Percentiles rank a stretch among this genome's conserved stretches.
Evolutionary conservation across 2,797 vertebrate genomes (phyloP).

Genomic region (Champsocephalus gunnari): DNA sequence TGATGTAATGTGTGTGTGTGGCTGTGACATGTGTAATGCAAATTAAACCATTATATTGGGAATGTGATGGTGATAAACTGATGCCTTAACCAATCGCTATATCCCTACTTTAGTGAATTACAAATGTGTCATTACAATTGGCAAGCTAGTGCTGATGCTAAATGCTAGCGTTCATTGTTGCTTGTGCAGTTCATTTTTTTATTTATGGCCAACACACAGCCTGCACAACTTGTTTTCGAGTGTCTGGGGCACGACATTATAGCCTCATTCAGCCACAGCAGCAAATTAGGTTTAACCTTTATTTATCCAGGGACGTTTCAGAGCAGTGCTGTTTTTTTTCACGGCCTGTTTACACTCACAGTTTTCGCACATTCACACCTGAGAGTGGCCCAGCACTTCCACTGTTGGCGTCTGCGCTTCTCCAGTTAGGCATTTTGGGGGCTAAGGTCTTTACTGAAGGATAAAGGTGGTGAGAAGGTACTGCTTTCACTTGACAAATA

Average conservation of each 20-base stretch:
- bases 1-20: too few relatives aligned
- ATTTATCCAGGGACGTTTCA: background rate
- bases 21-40: too few relatives aligned
- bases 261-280: too few relatives aligned
- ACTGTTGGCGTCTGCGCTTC: background rate
- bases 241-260: too few relatives aligned
- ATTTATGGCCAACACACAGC: background rate
- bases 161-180: background rate
- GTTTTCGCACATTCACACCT: background rate
- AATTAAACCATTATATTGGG: too few relatives aligned
- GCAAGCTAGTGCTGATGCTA: background rate
- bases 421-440: background rate
- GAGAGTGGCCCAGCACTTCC: background rate
- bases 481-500: background rate
- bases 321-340: background rate
- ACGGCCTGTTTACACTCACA: background rate
- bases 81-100: too few relatives aligned
- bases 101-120: too few relatives aligned
- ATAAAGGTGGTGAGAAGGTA: too few relatives aligned
- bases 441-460: background rate
- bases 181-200: background rate
- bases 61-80: too few relatives aligned
- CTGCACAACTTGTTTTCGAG: background rate
- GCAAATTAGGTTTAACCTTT: background rate
- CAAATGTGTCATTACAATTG: background rate